These are phyloP conservation scores for Gallinago nigripennis DNA, from an alignment of 2,797 vertebrate genomes.

Conservation along the genomic window DNA sequence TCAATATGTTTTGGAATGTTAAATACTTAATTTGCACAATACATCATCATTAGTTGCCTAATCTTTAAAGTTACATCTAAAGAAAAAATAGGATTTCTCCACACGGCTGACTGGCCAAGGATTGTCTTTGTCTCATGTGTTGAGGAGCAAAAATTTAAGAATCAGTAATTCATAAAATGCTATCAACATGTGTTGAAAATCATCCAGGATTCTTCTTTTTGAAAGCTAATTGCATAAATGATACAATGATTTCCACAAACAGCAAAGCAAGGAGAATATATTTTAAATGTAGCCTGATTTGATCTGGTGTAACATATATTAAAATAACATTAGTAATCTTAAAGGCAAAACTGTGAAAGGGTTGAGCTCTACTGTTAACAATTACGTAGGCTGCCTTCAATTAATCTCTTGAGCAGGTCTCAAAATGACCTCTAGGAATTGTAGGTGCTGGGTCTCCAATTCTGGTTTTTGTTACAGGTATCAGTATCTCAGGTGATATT, in stretches of 20 bases:
- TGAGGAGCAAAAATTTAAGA: not conserved
- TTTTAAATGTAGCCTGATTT: not conserved
- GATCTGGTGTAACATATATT: not conserved
- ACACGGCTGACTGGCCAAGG: not conserved
- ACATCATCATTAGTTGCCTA: conserved; percentile 10
- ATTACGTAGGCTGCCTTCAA: not conserved
- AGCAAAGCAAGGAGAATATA: not conserved
- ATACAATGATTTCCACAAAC: not conserved
- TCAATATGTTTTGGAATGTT: conserved; percentile 55
- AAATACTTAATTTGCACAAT: conserved; percentile 46
- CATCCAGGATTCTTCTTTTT: not conserved
- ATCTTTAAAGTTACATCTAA: conserved; percentile 31
- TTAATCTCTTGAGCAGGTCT: not conserved
- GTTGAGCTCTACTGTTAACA: not conserved
- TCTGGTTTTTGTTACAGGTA: not conserved
- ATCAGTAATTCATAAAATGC: not conserved
- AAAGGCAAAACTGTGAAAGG: not conserved
- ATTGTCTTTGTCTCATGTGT: not conserved
- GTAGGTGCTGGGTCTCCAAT: not conserved
- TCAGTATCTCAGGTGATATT: not conserved
- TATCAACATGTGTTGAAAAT: not conserved
- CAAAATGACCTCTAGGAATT: not conserved
- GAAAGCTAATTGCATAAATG: not conserved
- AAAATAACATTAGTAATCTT: not conserved
- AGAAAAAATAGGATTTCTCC: conserved; percentile 19